Evolutionary conservation across 2,888 invertebrate species (phyloP).

Genomic region (Apamea anceps): DNA sequence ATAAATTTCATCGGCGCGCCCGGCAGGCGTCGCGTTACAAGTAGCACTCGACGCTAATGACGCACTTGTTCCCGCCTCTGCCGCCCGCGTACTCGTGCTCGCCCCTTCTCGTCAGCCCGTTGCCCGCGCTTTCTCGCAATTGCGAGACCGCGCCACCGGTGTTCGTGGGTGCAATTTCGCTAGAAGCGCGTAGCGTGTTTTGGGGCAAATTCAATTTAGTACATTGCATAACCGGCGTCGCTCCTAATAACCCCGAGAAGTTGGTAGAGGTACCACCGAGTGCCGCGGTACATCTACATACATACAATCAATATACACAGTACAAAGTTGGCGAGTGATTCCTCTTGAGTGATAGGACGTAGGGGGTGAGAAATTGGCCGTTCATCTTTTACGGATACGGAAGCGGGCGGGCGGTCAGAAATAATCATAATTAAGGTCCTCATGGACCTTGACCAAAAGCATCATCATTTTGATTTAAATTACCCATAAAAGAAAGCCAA

Average conservation of each 20-base stretch:
- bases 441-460: neutral
- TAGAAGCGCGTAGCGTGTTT: conserved; percentile 60
- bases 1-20: conserved; percentile 70
- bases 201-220: conserved; percentile 57
- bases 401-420: neutral
- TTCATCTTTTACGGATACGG: neutral
- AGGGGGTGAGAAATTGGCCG: conserved; percentile 4
- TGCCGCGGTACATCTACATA: conserved; percentile 33
- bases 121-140: conserved; percentile 65
- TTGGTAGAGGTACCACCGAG: conserved; percentile 51
- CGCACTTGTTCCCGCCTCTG: conserved; percentile 72
- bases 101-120: conserved; percentile 65
- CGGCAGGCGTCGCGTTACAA: conserved; percentile 72
- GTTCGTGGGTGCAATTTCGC: conserved; percentile 57
- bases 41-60: conserved; percentile 76
- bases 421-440: neutral
- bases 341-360: neutral
- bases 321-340: conserved; percentile 32
- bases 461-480: neutral
- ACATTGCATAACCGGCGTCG: conserved; percentile 57
- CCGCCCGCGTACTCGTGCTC: conserved; percentile 61
- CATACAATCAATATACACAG: conserved; percentile 7
- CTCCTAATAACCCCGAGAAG: conserved; percentile 56
- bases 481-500: neutral
- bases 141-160: conserved; percentile 60